These are phyloP conservation scores for Eurystomus gularis DNA, from an alignment of 2,113 vertebrate genomes.

Conservation along the genomic window DNA sequence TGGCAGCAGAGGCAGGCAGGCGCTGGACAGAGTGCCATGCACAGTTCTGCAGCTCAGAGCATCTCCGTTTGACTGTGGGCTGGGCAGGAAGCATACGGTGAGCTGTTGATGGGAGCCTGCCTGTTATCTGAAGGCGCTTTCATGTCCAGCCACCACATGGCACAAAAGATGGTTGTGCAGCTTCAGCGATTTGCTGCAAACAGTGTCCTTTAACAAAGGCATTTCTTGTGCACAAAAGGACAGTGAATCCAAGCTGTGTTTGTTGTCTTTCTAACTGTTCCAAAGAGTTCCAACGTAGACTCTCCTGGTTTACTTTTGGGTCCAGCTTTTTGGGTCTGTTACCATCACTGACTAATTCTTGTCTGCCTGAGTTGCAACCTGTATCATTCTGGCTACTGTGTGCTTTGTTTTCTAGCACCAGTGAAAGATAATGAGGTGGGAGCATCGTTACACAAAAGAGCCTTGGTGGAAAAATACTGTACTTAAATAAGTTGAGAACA, in stretches of 20 bases:
- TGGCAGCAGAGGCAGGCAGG: background rate
- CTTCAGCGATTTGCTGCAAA: background rate
- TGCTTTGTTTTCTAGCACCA: background rate
- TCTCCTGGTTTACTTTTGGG: background rate
- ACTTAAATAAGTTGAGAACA: slow-evolving; percentile 24
- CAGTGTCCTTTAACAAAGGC: background rate
- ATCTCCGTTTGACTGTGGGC: rapidly evolving
- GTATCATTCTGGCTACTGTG: background rate
- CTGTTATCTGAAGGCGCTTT: background rate
- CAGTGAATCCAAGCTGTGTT: background rate
- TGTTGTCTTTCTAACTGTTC: background rate
- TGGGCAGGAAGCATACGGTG: background rate
- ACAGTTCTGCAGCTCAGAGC: background rate
- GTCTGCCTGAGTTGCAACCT: background rate
- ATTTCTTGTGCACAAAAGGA: background rate
- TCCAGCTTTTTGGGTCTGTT: background rate
- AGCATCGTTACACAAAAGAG: background rate
- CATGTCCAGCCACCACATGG: background rate
- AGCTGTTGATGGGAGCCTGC: background rate
- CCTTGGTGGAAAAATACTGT: slow-evolving; percentile 44
- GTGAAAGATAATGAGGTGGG: background rate
- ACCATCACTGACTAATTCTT: background rate
- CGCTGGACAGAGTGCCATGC: rapidly evolving
- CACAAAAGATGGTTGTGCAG: background rate
- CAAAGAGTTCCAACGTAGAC: background rate